These are phyloP conservation scores for Drosophila rufa DNA, from an alignment of 1,140 invertebrate genomes.

Conservation along the genomic window DNA sequence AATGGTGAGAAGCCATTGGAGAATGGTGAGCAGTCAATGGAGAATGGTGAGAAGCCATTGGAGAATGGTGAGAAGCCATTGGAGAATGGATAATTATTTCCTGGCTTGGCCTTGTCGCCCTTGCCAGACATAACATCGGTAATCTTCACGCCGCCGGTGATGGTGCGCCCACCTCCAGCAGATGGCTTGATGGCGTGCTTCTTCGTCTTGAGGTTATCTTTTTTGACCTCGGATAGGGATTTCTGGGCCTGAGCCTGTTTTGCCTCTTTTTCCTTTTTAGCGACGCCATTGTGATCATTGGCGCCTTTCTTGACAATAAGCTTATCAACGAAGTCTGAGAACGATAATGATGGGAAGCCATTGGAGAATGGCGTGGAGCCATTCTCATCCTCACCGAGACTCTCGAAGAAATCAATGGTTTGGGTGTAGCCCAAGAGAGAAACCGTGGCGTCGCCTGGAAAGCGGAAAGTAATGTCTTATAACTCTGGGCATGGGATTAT, in stretches of 20 bases:
- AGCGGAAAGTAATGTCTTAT: not conserved
- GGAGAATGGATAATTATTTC: slow-evolving; percentile 86
- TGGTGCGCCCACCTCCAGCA: slow-evolving; percentile 85
- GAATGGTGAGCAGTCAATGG: no score
- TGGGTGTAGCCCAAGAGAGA: slow-evolving; percentile 91
- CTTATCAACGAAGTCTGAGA: slow-evolving; percentile 51
- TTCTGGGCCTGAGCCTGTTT: slow-evolving; percentile 41
- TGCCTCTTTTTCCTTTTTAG: slow-evolving; percentile 65
- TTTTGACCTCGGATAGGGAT: slow-evolving; percentile 56
- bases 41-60: no score
- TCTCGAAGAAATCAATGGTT: slow-evolving; percentile 78
- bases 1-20: no score
- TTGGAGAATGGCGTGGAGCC: no score
- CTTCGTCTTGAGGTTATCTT: slow-evolving; percentile 57
- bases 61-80: no score
- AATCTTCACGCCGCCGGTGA: slow-evolving; percentile 91
- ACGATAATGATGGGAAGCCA: no score
- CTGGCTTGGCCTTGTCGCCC: slow-evolving; percentile 90
- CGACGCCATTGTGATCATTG: slow-evolving; percentile 68
- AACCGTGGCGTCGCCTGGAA: slow-evolving; percentile 89
- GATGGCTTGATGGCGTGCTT: slow-evolving; percentile 54
- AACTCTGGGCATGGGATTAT: not conserved
- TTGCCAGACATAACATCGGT: slow-evolving; percentile 92
- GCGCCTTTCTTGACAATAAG: slow-evolving; percentile 48
- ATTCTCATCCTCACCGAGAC: slow-evolving; percentile 72